These are phyloP conservation scores for Spermophilus dauricus DNA, from an alignment of 2,113 vertebrate genomes.

Conservation along the genomic window DNA sequence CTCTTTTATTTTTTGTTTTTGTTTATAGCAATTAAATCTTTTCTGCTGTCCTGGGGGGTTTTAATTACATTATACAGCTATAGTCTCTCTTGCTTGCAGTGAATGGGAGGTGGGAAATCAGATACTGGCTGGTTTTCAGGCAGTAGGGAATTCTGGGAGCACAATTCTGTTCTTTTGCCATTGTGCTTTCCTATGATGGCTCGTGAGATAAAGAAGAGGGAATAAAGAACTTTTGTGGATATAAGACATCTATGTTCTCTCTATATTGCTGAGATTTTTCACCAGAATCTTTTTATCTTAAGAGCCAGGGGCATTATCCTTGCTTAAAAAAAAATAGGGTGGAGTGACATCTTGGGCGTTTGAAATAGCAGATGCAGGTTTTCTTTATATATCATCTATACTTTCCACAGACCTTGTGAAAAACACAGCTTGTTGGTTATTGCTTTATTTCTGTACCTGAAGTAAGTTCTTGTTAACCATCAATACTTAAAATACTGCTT, in stretches of 20 bases:
- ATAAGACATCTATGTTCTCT: not conserved
- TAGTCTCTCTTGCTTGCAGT: not conserved
- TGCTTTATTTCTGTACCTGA: constrained; percentile 13
- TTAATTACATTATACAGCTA: constrained; percentile 1
- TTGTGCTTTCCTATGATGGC: not conserved
- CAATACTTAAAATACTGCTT: constrained; percentile 29
- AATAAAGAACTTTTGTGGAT: constrained; percentile 16
- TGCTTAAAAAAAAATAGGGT: not conserved
- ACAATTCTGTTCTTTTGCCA: not conserved
- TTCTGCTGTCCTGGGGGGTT: not conserved
- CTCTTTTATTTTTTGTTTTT: not conserved
- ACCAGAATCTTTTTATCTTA: not conserved
- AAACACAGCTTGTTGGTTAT: not conserved
- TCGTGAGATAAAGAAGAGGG: not conserved
- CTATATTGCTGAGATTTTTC: not conserved
- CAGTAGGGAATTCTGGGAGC: not conserved
- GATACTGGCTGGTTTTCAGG: not conserved
- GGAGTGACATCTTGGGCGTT: not conserved
- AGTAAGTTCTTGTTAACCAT: not conserved
- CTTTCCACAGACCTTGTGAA: not conserved
- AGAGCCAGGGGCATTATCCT: not conserved
- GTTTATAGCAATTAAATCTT: not conserved
- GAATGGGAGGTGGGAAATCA: not conserved
- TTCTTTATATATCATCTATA: not conserved
- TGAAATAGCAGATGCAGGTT: not conserved